Evolutionary conservation across 2,888 invertebrate genomes (phyloP).

Genomic region (Ypsolopha sequella): DNA sequence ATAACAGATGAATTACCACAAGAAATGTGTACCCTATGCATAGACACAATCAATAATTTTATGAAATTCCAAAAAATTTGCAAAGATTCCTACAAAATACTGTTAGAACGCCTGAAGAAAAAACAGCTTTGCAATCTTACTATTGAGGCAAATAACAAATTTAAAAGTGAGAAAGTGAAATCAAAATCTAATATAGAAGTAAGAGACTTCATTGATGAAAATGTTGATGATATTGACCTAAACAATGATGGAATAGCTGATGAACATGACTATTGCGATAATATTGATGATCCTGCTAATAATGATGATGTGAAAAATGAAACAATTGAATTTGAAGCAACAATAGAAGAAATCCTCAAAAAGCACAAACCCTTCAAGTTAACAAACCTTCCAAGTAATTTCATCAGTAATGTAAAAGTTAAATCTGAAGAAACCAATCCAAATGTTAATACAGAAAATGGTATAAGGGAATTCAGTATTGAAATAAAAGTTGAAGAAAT

Average conservation of each 20-base stretch:
- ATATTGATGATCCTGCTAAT: background rate
- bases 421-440: background rate
- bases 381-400: background rate
- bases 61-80: slow-evolving; percentile 25
- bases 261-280: background rate
- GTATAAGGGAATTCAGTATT: slow-evolving; percentile 15
- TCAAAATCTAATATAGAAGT: slow-evolving; percentile 22
- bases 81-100: slow-evolving; percentile 16
- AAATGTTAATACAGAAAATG: slow-evolving; percentile 12
- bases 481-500: slow-evolving; percentile 16
- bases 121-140: slow-evolving; percentile 18
- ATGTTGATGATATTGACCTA: slow-evolving; percentile 7
- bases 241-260: slow-evolving; percentile 6
- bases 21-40: slow-evolving; percentile 22
- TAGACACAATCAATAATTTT: slow-evolving; percentile 21
- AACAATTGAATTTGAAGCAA: slow-evolving; percentile 14
- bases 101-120: slow-evolving; percentile 14
- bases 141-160: slow-evolving; percentile 16
- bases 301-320: background rate
- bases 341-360: slow-evolving; percentile 11
- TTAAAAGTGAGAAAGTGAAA: slow-evolving; percentile 8
- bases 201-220: slow-evolving; percentile 5
- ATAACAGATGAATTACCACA: slow-evolving; percentile 24
- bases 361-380: background rate
- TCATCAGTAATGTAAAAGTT: background rate